Evolutionary conservation across 64 coral and sea anemone species (phyloP), one percentile per base, ranked within the genome.

Genomic region (Pocillopora damicornis): DNA sequence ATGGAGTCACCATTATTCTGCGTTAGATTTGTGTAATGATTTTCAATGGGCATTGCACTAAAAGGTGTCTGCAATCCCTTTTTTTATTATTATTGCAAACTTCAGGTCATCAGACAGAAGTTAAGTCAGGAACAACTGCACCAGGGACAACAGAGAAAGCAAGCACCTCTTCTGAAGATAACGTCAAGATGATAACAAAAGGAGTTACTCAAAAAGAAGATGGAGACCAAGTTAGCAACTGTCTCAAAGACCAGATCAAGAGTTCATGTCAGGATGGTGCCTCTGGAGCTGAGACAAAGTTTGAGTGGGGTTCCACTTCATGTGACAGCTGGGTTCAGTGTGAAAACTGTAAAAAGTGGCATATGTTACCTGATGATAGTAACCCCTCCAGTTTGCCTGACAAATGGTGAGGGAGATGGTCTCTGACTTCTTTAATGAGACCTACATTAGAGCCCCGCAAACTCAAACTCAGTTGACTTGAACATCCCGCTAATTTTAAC

Each of bases 251-350:
- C 35, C 35, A 82, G 45, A 82, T 38, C 80, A 17, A 42, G 8
- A 15, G 9, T 17, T 82, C 61, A 65, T 11, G 9, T 35, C 80
- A 67, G 25, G 61, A 42, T 77, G 75, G 80, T 12, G 26, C 15
- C 16, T 37, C 26, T 38, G 16, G 37, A 51, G 42, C 42, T 35
- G 61, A 67, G 16, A 36, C 15, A 42, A 82, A 67, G 13, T 10
- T 82, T 61, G 61, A 82, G 0, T 82, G 80, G 80, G 1, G 0
- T 66, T 62, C 61, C 17, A 67, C 6, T 35, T 1, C 61, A 22
- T 86, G 73, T 71, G 89, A 86, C 56, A 37, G 17, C 5, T 86
- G 80, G 80, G 89, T 91, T 26, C 89, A 91, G 42, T 91, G 89
- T 37, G 89, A 91, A 14, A 68, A 86, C 63, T 91, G 89, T 45